Base-by-base conservation (phyloP, 2,888 invertebrate genomes). In the Papilio gigon region DNA sequence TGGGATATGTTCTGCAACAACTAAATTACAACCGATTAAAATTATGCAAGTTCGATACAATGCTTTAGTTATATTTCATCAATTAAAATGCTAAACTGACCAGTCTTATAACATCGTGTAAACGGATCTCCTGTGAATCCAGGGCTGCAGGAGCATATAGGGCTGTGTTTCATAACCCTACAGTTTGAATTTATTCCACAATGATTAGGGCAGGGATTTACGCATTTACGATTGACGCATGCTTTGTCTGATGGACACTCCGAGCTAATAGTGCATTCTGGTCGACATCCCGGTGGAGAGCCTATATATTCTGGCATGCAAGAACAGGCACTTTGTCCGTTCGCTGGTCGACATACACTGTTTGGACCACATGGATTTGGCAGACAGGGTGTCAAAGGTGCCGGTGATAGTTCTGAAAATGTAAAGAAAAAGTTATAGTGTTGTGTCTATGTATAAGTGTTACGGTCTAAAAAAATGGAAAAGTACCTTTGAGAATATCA, bases 351-450 rank as follows among this genome's bases (percentile, higher is more conserved):
- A 81, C 97, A 97, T 76, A 94, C 88, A 67, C 96, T 95, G 78
- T 96, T 96, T 35, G 95, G 92, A 63, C 96, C 96, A 81, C 96
- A 96, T 1, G 95, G 96, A 62, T 94, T 94, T 40, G 95, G 95
- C 65, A 91, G 83, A 77, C 96, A 96, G 0, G 95, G 95, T 73
- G 94, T 92, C 37, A 80, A 71, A 56, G 78, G 77, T 72, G 92
- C 89, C 53, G 81, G 77, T 58, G 81, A 80, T 69, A 85, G 85
- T 72, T 89, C 90, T 90, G 79, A 66, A 85, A 81, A 71, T 63
- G 71, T 65, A 62, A 67, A 20, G 67, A 71, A 60, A 60, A 59
- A 27, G n/a, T 66, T 53, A 11, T 30, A 30, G 14, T 30, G 3
- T 14, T 30, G 17, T 53, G 2, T 65, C 8, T 42, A 65, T 60